phyloP scores from a whole-genome alignment of 2,797 vertebrate genomes.

The Fringilla coelebs region DNA sequence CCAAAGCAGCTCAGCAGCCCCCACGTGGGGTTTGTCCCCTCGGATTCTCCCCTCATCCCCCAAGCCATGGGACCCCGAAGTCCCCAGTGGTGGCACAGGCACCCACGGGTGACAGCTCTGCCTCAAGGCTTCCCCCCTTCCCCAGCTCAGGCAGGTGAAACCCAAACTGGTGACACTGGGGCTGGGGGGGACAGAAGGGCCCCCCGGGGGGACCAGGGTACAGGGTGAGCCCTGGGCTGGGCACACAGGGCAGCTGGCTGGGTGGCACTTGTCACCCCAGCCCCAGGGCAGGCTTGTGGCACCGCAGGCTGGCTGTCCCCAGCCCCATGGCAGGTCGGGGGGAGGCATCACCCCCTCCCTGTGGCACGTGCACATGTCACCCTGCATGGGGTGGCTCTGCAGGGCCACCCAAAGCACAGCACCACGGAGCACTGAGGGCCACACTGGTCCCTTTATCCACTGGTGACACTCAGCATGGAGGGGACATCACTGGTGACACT shows the following conservation, averaged over 20 bases:
- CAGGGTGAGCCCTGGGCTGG: neutral
- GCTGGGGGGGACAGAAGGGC: neutral
- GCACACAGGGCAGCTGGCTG: neutral
- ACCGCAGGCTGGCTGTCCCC: neutral
- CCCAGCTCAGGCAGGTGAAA: neutral
- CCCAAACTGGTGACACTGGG: neutral
- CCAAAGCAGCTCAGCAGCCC: neutral
- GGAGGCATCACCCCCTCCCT: neutral
- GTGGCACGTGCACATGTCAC: neutral
- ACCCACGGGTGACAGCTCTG: neutral
- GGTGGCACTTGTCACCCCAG: neutral
- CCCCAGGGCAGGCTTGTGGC: neutral
- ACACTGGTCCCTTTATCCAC: neutral
- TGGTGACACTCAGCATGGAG: neutral
- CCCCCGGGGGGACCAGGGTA: neutral
- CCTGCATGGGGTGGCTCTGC: neutral
- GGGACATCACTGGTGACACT: neutral
- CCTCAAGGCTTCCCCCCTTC: neutral
- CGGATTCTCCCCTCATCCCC: rapidly evolving
- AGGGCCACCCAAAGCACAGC: neutral
- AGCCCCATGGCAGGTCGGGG: neutral
- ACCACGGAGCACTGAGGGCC: neutral
- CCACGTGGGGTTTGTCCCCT: neutral
- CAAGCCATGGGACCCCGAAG: neutral
- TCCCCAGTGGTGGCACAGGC: neutral